These are phyloP conservation scores for Eupleurogrammus muticus DNA, from an alignment of 2,797 vertebrate species.

Conservation along the genomic window DNA sequence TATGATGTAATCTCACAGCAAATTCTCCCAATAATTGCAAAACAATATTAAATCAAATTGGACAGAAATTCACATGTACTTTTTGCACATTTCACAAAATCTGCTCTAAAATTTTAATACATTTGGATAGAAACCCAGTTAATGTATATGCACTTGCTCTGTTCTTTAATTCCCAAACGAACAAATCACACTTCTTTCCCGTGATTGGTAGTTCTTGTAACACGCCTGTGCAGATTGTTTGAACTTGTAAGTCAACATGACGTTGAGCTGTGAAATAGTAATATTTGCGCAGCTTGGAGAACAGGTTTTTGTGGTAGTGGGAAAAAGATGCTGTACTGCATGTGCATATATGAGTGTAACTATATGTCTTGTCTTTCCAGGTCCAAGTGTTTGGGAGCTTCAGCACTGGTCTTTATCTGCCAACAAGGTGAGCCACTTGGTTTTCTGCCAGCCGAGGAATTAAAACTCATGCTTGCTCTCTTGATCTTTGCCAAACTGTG, in stretches of 20 bases:
- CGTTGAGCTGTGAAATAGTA: background rate
- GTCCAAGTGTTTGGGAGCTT: slow-evolving; percentile 99
- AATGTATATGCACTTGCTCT: no score
- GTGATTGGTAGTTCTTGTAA: background rate
- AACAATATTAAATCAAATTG: no score
- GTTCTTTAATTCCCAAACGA: no score
- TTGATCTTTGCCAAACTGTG: slow-evolving; percentile 17
- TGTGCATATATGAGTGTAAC: background rate
- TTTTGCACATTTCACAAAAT: no score
- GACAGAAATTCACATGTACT: no score
- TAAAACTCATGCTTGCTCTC: background rate
- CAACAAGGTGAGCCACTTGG: slow-evolving; percentile 91
- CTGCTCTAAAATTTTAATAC: no score
- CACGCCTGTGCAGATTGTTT: slow-evolving; percentile 17
- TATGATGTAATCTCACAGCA: no score
- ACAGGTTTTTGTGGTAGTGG: slow-evolving; percentile 38
- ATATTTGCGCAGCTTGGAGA: slow-evolving; percentile 23
- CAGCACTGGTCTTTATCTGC: slow-evolving; percentile 97
- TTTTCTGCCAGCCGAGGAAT: slow-evolving; percentile 7
- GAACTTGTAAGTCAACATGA: slow-evolving; percentile 8
- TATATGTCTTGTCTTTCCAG: slow-evolving; percentile 79
- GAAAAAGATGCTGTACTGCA: background rate
- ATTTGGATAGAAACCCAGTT: no score
- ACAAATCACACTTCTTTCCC: no score
- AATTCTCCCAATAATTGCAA: no score